Evolutionary conservation across 2,888 invertebrate species (phyloP).

Genomic region (Plagiodera versicolora): DNA sequence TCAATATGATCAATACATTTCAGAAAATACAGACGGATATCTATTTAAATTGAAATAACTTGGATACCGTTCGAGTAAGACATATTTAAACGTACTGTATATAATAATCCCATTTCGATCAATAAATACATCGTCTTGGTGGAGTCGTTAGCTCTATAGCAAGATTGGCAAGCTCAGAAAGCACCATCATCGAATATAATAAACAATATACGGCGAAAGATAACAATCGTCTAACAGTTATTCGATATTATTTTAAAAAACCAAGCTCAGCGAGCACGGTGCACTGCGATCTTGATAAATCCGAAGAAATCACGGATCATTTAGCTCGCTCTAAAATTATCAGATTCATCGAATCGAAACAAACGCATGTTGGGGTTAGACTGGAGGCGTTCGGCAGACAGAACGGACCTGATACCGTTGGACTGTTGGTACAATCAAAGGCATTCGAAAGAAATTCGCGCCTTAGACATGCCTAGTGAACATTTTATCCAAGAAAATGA

Average conservation of each 20-base stretch:
- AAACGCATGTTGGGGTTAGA: conserved; percentile 28
- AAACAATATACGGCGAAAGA: conserved; percentile 18
- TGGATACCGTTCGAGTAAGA: too few species aligned
- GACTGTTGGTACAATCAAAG: not conserved
- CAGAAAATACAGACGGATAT: too few species aligned
- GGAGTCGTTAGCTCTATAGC: conserved; percentile 8
- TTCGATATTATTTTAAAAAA: conserved; percentile 19
- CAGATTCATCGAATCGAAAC: conserved; percentile 27
- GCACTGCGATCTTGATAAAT: conserved; percentile 22
- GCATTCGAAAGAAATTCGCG: too few species aligned
- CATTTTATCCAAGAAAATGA: too few species aligned
- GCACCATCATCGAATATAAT: conserved; percentile 14
- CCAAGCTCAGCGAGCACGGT: conserved; percentile 5
- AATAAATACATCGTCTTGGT: not conserved
- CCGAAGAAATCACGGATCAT: conserved; percentile 30
- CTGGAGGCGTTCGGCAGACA: conserved; percentile 26
- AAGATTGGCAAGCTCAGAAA: conserved; percentile 14
- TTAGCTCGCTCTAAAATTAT: conserved; percentile 34
- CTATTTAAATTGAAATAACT: too few species aligned
- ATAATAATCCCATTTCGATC: too few species aligned
- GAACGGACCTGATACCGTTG: not conserved
- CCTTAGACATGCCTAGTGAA: too few species aligned
- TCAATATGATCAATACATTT: too few species aligned
- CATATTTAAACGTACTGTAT: too few species aligned
- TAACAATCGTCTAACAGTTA: conserved; percentile 23